Conservation (phyloP, 2,797 vertebrate species). For the Pempheris klunzingeri region DNA sequence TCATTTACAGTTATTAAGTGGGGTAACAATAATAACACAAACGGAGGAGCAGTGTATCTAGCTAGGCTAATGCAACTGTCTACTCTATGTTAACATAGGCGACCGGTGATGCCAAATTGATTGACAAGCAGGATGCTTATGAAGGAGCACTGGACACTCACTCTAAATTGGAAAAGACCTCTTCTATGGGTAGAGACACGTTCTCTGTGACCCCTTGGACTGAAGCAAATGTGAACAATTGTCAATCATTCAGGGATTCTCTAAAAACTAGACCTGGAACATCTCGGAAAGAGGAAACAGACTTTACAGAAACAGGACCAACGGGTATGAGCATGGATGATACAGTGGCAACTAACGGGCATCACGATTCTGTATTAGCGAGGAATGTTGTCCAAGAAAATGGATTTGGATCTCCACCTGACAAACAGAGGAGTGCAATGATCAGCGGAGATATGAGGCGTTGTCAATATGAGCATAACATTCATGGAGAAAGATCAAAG, state of each 20-base stretch:
- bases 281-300: conserved; percentile 50
- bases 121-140: conserved; percentile 92
- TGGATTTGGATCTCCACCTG: conserved; percentile 72
- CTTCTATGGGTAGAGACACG: conserved; percentile 63
- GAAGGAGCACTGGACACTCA: conserved; percentile 78
- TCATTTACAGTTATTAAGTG: conserved; percentile 13
- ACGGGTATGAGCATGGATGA: conserved; percentile 18
- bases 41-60: conserved; percentile 36
- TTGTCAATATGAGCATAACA: conserved; percentile 41
- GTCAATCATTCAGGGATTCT: conserved; percentile 67
- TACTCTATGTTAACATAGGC: conserved; percentile 98
- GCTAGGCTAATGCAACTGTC: conserved; percentile 91
- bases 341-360: conserved; percentile 51
- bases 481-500: conserved; percentile 43
- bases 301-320: conserved; percentile 19
- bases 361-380: conserved; percentile 44
- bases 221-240: conserved; percentile 57
- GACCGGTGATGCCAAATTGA: conserved; percentile 94
- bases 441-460: conserved; percentile 50
- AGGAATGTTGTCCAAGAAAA: conserved; percentile 76
- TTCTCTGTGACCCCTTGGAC: conserved; percentile 52
- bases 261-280: conserved; percentile 50
- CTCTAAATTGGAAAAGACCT: conserved; percentile 77
- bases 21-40: conserved; percentile 35
- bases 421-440: conserved; percentile 49